phyloP scores from a whole-genome alignment of 1,140 invertebrate species.

The Phenacoccus solenopsis region DNA sequence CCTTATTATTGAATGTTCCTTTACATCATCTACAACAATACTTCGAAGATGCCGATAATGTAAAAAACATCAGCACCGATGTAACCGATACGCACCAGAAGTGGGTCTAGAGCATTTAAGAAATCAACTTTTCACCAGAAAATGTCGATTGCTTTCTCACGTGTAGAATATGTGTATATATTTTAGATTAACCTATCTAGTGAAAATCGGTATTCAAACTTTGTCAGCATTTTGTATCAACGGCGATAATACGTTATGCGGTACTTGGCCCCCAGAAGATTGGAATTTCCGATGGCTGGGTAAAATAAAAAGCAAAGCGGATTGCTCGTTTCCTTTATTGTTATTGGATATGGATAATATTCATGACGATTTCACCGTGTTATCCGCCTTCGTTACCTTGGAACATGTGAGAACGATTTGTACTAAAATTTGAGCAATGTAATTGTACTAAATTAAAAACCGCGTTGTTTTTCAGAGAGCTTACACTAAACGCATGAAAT shows the following conservation, averaged over 20 bases:
- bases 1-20: not conserved
- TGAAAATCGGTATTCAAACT: not conserved
- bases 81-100: not conserved
- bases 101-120: not conserved
- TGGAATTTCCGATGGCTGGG: conserved; percentile 9
- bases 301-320: not conserved
- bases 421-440: too few relatives aligned
- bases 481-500: not conserved
- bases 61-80: not conserved
- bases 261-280: not conserved
- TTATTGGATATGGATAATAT: not conserved
- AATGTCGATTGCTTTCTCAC: not conserved
- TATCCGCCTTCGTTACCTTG: not conserved
- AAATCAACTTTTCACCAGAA: not conserved
- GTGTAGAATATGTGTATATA: not conserved
- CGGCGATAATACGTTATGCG: not conserved
- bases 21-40: not conserved
- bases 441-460: not conserved
- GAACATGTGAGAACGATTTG: not conserved
- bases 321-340: not conserved
- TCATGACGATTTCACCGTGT: not conserved
- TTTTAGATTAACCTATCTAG: not conserved
- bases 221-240: not conserved
- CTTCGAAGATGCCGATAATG: conserved; percentile 4
- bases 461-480: not conserved